Percentiles rank a stretch among this genome's conserved stretches.
Conservation (phyloP, 2,797 vertebrate species). For the Gallinago stenura region DNA sequence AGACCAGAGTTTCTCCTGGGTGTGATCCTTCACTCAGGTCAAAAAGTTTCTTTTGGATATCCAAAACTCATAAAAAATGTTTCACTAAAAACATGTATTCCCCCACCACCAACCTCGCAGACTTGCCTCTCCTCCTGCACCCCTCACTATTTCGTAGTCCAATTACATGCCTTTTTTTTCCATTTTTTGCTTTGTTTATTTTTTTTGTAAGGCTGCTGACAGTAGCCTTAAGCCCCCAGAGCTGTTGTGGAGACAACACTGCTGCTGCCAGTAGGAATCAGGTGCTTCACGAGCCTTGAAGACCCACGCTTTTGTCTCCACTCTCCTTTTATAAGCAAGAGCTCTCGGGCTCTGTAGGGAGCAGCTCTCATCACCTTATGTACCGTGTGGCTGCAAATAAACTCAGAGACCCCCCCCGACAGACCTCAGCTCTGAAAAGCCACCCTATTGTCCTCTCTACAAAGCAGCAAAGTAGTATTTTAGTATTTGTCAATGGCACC, state of each 20-base stretch:
- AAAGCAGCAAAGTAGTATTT: neutral
- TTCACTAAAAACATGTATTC: rapidly evolving
- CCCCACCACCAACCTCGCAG: rapidly evolving
- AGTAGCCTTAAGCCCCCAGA: neutral
- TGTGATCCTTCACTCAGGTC: rapidly evolving
- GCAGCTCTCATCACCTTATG: neutral
- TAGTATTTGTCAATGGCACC: neutral
- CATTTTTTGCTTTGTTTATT: neutral
- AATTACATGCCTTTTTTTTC: rapidly evolving
- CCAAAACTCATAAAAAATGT: neutral
- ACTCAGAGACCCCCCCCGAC: neutral
- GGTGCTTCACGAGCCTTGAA: neutral
- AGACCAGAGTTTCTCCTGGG: neutral
- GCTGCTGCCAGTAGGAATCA: neutral
- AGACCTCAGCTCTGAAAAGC: neutral
- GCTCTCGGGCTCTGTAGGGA: neutral
- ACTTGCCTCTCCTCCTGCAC: neutral
- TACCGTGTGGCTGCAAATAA: neutral
- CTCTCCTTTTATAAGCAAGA: neutral
- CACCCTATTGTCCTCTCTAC: neutral
- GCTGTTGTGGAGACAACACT: neutral
- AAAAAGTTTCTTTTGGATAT: neutral
- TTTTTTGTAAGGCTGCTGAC: neutral
- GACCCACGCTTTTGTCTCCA: neutral
- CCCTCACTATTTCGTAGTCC: neutral